Conservation (phyloP, 2,888 invertebrate species). For the Protonemura montana region DNA sequence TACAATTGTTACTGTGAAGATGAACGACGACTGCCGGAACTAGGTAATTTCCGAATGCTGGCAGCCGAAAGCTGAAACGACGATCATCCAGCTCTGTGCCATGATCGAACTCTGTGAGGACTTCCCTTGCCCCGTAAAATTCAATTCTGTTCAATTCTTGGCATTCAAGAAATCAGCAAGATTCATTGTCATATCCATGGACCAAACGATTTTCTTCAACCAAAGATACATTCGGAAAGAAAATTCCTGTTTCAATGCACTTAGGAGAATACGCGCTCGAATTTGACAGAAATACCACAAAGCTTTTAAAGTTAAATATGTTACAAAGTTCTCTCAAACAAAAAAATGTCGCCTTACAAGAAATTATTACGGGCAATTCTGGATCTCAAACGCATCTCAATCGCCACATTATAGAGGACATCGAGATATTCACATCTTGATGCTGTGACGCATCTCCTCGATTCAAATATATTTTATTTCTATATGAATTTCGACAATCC, state of each 20-base stretch:
- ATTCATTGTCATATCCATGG: no score
- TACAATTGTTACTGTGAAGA: neutral
- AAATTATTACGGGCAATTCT: no score
- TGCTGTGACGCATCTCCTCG: neutral
- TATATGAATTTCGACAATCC: neutral
- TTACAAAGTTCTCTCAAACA: no score
- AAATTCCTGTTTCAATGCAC: no score
- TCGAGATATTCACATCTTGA: no score
- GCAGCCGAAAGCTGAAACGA: constrained; percentile 8
- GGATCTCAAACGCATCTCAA: neutral
- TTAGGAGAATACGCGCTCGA: no score
- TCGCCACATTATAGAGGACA: neutral
- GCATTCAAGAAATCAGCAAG: neutral
- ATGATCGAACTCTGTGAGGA: neutral
- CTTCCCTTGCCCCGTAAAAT: neutral
- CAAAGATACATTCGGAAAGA: no score
- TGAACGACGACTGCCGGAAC: constrained; percentile 23
- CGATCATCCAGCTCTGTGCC: neutral
- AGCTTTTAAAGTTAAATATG: no score
- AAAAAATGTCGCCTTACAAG: no score
- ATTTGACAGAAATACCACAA: no score
- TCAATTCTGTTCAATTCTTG: neutral
- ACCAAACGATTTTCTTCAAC: no score
- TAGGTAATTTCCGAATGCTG: constrained; percentile 21
- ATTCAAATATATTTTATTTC: neutral